phyloP scores from a whole-genome alignment of 2,113 vertebrate genomes.

The Bubo bubo region DNA sequence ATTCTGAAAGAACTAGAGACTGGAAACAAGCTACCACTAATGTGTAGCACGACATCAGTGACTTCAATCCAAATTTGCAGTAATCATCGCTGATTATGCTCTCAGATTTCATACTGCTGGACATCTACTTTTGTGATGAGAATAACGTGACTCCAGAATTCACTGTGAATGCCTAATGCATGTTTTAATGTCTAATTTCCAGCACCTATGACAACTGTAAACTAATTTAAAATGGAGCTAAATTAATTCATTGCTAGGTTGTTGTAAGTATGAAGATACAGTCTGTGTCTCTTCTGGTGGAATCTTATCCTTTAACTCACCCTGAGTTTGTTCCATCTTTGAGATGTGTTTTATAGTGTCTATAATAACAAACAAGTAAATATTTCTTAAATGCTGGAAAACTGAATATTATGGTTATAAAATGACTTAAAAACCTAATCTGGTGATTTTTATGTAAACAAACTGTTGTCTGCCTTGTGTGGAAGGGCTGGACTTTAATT shows the following conservation, averaged over 20 bases:
- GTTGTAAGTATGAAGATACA: background rate
- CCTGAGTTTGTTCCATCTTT: background rate
- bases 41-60: rapidly evolving
- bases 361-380: background rate
- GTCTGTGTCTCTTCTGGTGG: background rate
- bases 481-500: background rate
- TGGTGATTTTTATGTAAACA: background rate
- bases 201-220: background rate
- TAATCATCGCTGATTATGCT: rapidly evolving
- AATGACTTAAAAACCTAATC: background rate
- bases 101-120: background rate
- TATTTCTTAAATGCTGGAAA: background rate
- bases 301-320: background rate
- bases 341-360: background rate
- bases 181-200: background rate
- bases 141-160: background rate
- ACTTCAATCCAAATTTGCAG: too few relatives aligned
- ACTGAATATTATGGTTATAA: background rate
- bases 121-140: background rate
- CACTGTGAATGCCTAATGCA: background rate
- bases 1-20: background rate
- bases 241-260: background rate
- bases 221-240: background rate
- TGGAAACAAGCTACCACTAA: rapidly evolving
- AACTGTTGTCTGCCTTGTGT: background rate